phyloP scores from a whole-genome alignment of 2,113 vertebrate species.

The Gulo gulo region DNA sequence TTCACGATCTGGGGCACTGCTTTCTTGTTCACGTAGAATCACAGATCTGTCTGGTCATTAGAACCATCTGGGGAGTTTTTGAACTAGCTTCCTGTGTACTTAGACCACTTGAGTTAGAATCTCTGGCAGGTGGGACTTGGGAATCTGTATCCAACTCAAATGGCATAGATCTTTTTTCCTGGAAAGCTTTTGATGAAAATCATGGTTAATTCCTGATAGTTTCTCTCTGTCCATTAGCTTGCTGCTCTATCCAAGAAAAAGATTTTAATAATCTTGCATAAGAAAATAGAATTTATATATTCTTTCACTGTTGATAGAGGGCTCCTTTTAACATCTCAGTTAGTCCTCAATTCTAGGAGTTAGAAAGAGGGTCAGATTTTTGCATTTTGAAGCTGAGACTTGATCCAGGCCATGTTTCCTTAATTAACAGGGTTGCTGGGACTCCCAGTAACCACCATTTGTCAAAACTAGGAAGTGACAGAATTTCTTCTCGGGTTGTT shows the following conservation, averaged over 20 bases:
- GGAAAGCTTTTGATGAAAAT: not conserved
- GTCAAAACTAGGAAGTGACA: not conserved
- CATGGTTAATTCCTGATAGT: not conserved
- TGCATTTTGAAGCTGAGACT: not conserved
- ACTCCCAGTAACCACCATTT: not conserved
- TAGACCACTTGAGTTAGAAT: not conserved
- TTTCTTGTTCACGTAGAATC: not conserved
- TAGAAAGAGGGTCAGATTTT: not conserved
- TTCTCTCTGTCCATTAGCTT: not conserved
- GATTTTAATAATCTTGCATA: not conserved
- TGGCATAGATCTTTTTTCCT: not conserved
- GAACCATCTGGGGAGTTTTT: not conserved
- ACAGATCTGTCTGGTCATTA: not conserved
- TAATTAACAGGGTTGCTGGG: not conserved
- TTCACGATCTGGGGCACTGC: not conserved
- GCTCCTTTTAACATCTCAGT: not conserved
- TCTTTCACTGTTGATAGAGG: not conserved
- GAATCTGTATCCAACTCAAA: not conserved
- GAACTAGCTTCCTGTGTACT: not conserved
- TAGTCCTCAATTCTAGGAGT: slow-evolving; percentile 3
- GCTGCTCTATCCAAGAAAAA: not conserved
- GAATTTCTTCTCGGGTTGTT: slow-evolving; percentile 23
- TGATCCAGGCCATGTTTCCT: not conserved
- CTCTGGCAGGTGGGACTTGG: not conserved
- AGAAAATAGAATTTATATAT: not conserved